Base-by-base conservation (phyloP, 2,888 invertebrate genomes). In the Amphipyra berbera region DNA sequence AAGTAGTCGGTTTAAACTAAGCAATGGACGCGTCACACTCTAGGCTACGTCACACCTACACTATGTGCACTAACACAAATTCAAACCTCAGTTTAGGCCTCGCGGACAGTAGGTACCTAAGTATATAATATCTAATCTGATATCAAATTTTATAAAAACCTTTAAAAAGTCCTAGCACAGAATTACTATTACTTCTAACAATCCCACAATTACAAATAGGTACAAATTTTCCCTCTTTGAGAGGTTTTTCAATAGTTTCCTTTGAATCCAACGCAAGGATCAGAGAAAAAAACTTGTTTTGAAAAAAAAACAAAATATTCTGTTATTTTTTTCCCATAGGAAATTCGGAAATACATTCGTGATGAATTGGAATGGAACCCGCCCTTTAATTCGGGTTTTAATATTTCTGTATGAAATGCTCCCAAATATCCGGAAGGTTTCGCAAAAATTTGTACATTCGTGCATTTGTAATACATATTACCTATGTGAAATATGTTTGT, bases 231-330 rank as follows among this genome's bases (percentile, higher is more conserved):
- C 13, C 37, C 21, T 41, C 35, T 54, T 50, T 38, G 37, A 49
- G 41, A n/a, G 37, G 47, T 50, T 46, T n/a, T 61, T 46, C 54
- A 61, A 63, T 46, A 52, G 59, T 55, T 56, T 63, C 35, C 41
- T 57, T 61, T 46, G 44, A 61, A 41, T 42, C 45, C 41, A 47
- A 56, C 40, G 52, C 7, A 37, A 50, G 40, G 21, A 45, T 49
- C 27, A 44, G 30, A 27, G n/a, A n/a, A 64, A 48, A 60, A 68
- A 14, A 48, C 6, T 4, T 1, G 10, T 6, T 10, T 12, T 14
- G 37, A 37, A 33, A 42, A 50, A 52, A 12, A 47, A 47, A 35
- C 35, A n/a, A n/a, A n/a, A n/a, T 10, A 47, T 47, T 35, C 47
- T 12, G 14, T 33, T 35, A 47, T 35, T 48, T 48, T n/a, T 15